Base-by-base conservation (phyloP, 2,888 invertebrate genomes). In the Macaria liturata region DNA sequence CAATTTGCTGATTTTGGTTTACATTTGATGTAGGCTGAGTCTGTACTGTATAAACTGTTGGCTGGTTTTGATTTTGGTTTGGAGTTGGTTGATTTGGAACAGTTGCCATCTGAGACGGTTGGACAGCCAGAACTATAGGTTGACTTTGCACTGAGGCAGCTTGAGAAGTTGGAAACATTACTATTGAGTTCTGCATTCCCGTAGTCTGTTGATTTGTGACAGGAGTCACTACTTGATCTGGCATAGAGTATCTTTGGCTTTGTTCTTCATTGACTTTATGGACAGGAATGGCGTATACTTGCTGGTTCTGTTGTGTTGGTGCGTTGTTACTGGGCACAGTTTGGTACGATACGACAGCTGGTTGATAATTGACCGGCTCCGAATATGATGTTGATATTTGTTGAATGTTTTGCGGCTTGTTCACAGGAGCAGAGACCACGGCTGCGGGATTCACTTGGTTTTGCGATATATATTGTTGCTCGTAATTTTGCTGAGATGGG, bases 11-110 rank as follows among this genome's bases (percentile, higher is more conserved):
- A 46, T 64, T 69, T 50, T 54, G 67, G 63, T 20, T 60, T 4
- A 32, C 58, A 32, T 48, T 47, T 20, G 59, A 34, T 1, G 64
- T 52, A 6, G 69, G 67, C 56, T 76, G 74, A 32, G 70, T 67
- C 61, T 77, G 78, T 4, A 76, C 55, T 30, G 72, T 66, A 56
- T 71, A 67, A 46, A 71, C 64, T 4, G 71, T 46, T 31, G 68
- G 69, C 54, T 74, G 74, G 37, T 62, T 67, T 49, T 64, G 60
- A 6, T 67, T 30, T 34, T 20, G 40, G 5, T 45, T 45, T 20
- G 20, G 9, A 37, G 37, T n/a, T 46, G 52, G 54, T 46, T 54
- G 61, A 49, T 44, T 59, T n/a, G 56, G 66, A 8, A 53, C 42
- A 9, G 47, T 32, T 4, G 52, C n/a, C 44, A 40, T 44, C 4